Percentiles rank a stretch among this genome's conserved stretches.
Conservation (phyloP, 2,888 invertebrate species). For the Callyntrura guangdongensis region DNA sequence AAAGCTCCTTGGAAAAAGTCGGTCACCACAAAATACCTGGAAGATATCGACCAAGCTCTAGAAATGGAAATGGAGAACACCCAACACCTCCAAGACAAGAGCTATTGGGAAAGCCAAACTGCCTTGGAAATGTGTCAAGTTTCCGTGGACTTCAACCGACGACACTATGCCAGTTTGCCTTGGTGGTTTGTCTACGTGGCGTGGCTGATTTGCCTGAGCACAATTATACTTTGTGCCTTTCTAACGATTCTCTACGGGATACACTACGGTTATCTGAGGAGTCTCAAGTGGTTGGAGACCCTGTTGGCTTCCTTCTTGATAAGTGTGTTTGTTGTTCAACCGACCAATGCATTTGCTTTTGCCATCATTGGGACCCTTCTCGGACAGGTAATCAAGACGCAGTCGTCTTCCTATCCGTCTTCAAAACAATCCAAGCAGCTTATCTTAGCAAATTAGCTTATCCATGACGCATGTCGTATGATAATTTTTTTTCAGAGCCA, state of each 20-base stretch:
- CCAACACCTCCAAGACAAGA: constrained; percentile 36
- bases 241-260: neutral
- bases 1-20: constrained; percentile 53
- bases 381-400: neutral
- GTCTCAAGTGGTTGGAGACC: constrained; percentile 71
- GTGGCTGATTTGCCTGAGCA: constrained; percentile 69
- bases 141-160: neutral
- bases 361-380: neutral
- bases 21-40: constrained; percentile 40
- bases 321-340: constrained; percentile 56
- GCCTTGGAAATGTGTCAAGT: constrained; percentile 57
- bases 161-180: constrained; percentile 47
- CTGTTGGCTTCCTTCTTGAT: constrained; percentile 68
- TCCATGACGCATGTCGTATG: no score
- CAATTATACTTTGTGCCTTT: neutral
- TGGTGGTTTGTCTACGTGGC: constrained; percentile 79
- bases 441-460: neutral
- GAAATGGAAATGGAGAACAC: constrained; percentile 36
- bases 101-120: constrained; percentile 42
- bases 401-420: no score
- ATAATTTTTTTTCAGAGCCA: constrained; percentile 22
- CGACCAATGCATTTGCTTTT: neutral
- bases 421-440: neutral
- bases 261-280: neutral
- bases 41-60: constrained; percentile 37